Conservation (phyloP, 2,797 vertebrate species). For the Balearica regulorum region DNA sequence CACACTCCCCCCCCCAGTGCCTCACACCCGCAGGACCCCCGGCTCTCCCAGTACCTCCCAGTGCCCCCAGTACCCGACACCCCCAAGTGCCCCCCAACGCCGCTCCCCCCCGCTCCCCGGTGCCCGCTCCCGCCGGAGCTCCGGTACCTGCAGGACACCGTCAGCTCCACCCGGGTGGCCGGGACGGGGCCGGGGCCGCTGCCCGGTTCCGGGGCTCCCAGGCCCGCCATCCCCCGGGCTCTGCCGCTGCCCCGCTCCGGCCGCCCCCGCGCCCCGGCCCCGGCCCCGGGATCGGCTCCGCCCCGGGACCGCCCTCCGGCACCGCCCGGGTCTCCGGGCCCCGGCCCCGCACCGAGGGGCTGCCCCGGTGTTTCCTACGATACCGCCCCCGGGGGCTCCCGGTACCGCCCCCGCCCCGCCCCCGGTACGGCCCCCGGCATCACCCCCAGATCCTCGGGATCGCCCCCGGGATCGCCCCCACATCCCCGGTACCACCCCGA, state of each 20-base stretch:
- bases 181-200: conserved; percentile 87
- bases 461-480: neutral
- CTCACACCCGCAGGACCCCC: too few species aligned
- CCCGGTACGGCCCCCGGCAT: too few species aligned
- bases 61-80: neutral
- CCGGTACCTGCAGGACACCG: conserved; percentile 91
- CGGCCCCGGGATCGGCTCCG: neutral
- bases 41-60: neutral
- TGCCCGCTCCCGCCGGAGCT: too few species aligned
- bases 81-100: neutral
- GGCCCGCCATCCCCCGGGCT: conserved; percentile 78
- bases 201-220: conserved; percentile 87
- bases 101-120: too few species aligned
- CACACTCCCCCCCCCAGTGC: too few species aligned
- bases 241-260: neutral
- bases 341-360: neutral
- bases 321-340: neutral
- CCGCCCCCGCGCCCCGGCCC: neutral
- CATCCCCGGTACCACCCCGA: neutral
- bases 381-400: neutral
- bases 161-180: conserved; percentile 94
- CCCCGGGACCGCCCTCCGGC: neutral
- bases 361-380: neutral
- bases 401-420: neutral
- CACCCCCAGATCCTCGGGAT: too few species aligned